Evolutionary conservation across 2,113 vertebrate genomes (phyloP), one percentile per base, ranked within the genome.

Genomic region (Corythornis cristatus): DNA sequence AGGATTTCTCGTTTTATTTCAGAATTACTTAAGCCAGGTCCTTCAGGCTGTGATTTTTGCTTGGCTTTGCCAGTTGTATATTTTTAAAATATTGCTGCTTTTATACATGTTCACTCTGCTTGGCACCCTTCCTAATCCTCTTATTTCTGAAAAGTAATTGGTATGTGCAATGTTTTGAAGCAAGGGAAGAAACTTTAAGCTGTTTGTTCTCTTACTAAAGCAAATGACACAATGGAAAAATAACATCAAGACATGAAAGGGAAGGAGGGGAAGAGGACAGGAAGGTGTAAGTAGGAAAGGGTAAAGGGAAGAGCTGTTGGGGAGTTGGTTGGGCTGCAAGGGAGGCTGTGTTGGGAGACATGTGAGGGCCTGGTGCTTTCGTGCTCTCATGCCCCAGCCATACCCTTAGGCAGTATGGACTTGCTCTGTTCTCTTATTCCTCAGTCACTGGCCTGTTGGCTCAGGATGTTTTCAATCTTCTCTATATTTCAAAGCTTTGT

Each of bases 401-500:
- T 42, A 35, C 74, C 53, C 67, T 58, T 56, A 70, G 31, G 89
- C 72, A 72, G 79, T 12, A 0, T 12, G 10, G 50, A 12, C 84
- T 78, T 40, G 22, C 83, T 72, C 83, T 6, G 72, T 83, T 87
- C 85, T 25, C 18, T 42, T 83, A 37, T 68, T 53, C 8, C 90
- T 85, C 92, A 25, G n/a, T 74, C 51, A 1, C 20, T 89, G 23
- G 88, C 94, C 93, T 96, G 96, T 97, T 91, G 96, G 97, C 95
- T 96, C 76, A 42, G 91, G 81, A 96, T 95, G 95, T 95, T 97
- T 96, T 86, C 96, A 9, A 2, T 95, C 95, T 80, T 88, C 96
- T 97, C 96, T 93, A 33, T 97, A 97, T 98, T 98, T 97, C 97
- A 97, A 97, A 98, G 97, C 97, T 96, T 97, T 97, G 90, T 95